Conservation (phyloP, 2,888 invertebrate genomes). For the Zelleria hepariella region DNA sequence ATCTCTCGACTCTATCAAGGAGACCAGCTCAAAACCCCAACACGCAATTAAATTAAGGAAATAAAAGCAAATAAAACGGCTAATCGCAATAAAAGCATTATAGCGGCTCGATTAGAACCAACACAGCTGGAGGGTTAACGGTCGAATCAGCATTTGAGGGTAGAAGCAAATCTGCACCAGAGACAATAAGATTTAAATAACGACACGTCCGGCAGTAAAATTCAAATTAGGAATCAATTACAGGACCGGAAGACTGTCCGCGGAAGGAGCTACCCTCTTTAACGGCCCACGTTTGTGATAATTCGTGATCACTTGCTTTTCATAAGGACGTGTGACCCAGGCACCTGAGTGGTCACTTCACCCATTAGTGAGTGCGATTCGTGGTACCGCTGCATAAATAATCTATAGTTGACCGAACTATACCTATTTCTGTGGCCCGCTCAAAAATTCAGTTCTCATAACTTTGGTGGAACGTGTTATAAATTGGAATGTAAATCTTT, state of each 20-base stretch:
- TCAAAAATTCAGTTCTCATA: no score
- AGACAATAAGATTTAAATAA: constrained; percentile 34
- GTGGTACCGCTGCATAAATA: not conserved
- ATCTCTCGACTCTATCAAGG: no score
- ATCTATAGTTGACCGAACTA: no score
- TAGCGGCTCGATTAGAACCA: not conserved
- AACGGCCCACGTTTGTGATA: not conserved
- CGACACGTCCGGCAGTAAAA: constrained; percentile 28
- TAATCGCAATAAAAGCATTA: constrained; percentile 7
- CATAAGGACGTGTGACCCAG: no score
- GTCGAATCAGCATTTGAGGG: constrained; percentile 12
- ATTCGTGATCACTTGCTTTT: not conserved
- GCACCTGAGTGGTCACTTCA: no score
- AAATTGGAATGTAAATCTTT: no score
- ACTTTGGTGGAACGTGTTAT: no score
- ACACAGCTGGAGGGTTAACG: constrained; percentile 7
- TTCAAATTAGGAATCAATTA: constrained; percentile 38
- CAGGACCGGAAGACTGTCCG: constrained; percentile 17
- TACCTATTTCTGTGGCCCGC: no score
- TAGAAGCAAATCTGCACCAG: constrained; percentile 12
- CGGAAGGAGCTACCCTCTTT: not conserved
- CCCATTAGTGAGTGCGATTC: no score
- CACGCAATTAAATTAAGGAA: constrained; percentile 2
- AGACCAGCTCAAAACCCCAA: not conserved
- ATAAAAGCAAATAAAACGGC: constrained; percentile 3